phyloP scores from a whole-genome alignment of 2,113 vertebrate genomes.

The Ornithorhynchus anatinus region DNA sequence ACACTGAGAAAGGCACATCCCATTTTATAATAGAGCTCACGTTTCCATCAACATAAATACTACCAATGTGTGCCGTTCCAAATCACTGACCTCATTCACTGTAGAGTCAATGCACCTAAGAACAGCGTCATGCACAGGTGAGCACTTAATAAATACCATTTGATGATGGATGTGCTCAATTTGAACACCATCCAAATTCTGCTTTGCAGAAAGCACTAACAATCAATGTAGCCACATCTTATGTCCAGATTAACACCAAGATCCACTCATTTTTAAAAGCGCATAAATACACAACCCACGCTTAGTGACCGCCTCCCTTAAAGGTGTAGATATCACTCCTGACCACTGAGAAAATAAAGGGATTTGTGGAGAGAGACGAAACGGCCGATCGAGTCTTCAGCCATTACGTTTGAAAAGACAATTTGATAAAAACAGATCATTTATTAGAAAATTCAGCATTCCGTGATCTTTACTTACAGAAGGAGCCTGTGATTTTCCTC shows the following conservation, averaged over 20 bases:
- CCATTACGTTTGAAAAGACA: too few species aligned
- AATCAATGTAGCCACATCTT: slow-evolving; percentile 2
- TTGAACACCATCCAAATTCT: slow-evolving; percentile 30
- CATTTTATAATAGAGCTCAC: slow-evolving; percentile 9
- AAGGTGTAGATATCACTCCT: not conserved
- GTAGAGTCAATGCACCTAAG: slow-evolving; percentile 13
- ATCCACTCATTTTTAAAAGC: not conserved
- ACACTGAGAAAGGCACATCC: slow-evolving; percentile 2
- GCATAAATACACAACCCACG: not conserved
- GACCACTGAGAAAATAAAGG: not conserved
- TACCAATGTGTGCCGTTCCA: slow-evolving; percentile 28
- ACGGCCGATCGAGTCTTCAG: not conserved
- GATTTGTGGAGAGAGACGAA: not conserved
- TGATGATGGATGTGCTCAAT: slow-evolving; percentile 27
- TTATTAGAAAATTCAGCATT: slow-evolving; percentile 36
- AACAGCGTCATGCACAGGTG: slow-evolving; percentile 19
- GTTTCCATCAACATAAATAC: slow-evolving; percentile 15
- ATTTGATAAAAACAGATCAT: too few species aligned
- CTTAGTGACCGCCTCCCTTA: not conserved
- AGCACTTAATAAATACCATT: slow-evolving; percentile 29
- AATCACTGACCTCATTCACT: slow-evolving; percentile 8
- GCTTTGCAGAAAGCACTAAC: slow-evolving; percentile 9
- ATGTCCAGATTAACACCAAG: not conserved
- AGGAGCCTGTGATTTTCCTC: not conserved
- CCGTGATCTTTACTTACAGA: slow-evolving; percentile 19